Evolutionary conservation across 2,888 invertebrate species (phyloP).

Genomic region (Diplolepis rosae): DNA sequence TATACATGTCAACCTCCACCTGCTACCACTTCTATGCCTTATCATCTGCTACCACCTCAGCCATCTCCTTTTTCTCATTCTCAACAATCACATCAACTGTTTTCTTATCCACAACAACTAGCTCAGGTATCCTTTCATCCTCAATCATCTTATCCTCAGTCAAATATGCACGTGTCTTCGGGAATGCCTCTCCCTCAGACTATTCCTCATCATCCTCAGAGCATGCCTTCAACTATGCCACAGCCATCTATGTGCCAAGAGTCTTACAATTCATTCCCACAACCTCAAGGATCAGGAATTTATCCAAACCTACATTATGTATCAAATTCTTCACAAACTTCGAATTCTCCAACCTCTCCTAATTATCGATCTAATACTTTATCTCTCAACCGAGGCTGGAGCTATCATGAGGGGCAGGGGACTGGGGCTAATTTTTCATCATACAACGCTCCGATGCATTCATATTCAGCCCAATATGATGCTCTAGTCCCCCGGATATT

Average conservation of each 20-base stretch:
- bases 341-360: slow-evolving; percentile 36
- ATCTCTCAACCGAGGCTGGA: slow-evolving; percentile 53
- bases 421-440: slow-evolving; percentile 56
- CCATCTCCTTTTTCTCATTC: slow-evolving; percentile 48
- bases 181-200: neutral
- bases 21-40: slow-evolving; percentile 60
- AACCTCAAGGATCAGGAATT: slow-evolving; percentile 34
- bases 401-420: slow-evolving; percentile 68
- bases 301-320: slow-evolving; percentile 52
- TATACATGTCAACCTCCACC: slow-evolving; percentile 58
- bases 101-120: slow-evolving; percentile 47
- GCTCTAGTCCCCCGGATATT: slow-evolving; percentile 64
- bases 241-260: slow-evolving; percentile 4
- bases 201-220: neutral
- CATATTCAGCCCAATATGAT: slow-evolving; percentile 44
- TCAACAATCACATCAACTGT: slow-evolving; percentile 37
- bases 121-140: slow-evolving; percentile 48
- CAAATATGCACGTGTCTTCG: neutral
- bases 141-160: slow-evolving; percentile 49
- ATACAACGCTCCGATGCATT: slow-evolving; percentile 50
- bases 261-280: slow-evolving; percentile 22
- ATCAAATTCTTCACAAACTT: slow-evolving; percentile 47
- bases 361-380: slow-evolving; percentile 45
- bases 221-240: neutral
- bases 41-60: slow-evolving; percentile 47